Evolutionary conservation across 2,113 vertebrate genomes (phyloP).

Genomic region (Rhea americana): DNA sequence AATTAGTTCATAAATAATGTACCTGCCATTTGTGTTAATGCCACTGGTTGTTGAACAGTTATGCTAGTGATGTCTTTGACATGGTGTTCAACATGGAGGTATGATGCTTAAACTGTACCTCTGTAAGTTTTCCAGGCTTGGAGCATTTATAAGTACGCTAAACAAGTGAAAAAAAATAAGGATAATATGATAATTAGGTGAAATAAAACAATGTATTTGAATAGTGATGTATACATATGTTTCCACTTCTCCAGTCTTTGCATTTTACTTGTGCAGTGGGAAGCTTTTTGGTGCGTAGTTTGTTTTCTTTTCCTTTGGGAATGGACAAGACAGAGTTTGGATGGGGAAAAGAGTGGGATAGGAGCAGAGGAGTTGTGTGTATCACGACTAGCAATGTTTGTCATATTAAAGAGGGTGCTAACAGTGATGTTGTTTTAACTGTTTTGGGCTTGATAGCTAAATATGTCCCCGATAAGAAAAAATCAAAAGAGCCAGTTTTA

Average conservation of each 20-base stretch:
- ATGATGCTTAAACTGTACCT: background rate
- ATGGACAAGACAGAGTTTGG: background rate
- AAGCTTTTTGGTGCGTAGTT: background rate
- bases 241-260: background rate
- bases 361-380: background rate
- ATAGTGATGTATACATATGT: background rate
- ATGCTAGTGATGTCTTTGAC: slow-evolving; percentile 4
- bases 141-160: background rate
- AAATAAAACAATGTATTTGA: background rate
- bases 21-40: slow-evolving; percentile 1
- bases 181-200: background rate
- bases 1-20: slow-evolving; percentile 38
- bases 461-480: background rate
- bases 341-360: rapidly evolving
- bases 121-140: background rate
- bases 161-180: background rate
- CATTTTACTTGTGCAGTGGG: background rate
- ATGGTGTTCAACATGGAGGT: background rate
- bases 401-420: background rate
- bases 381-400: background rate
- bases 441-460: background rate
- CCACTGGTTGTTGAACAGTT: slow-evolving; percentile 17
- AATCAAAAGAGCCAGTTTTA: background rate
- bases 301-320: background rate
- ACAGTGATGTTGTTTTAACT: background rate